A percentile compares a stretch with the other conserved stretches of the same genome.
These are phyloP conservation scores for Mareca strepera DNA, from an alignment of 2,797 vertebrate genomes.

Conservation along the genomic window DNA sequence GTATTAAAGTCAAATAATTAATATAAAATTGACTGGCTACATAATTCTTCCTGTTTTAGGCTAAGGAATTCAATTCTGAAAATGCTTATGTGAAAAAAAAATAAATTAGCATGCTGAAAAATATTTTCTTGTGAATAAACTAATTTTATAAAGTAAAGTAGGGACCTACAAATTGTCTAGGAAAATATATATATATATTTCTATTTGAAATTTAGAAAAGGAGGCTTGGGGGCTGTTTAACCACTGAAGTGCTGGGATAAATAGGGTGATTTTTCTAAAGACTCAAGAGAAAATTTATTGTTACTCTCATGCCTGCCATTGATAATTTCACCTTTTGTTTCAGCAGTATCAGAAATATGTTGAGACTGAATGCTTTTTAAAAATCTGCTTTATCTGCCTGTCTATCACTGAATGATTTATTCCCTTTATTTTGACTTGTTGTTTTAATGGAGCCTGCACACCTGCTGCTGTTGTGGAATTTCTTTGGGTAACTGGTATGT, in stretches of 20 bases:
- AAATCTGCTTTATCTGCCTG: background rate
- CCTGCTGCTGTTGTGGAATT: background rate
- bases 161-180: background rate
- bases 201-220: background rate
- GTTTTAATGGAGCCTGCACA: background rate
- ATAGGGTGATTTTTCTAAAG: background rate
- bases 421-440: background rate
- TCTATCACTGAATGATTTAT: background rate
- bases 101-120: background rate
- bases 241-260: background rate
- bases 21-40: background rate
- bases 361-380: background rate
- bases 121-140: background rate
- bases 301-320: background rate
- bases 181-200: background rate
- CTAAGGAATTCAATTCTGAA: background rate
- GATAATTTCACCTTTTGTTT: background rate
- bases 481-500: background rate
- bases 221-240: background rate
- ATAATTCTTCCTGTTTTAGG: background rate
- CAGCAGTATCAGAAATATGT: background rate
- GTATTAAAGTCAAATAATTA: background rate
- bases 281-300: background rate
- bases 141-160: background rate
- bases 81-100: background rate